Percentiles rank a stretch among this genome's conserved stretches.
phyloP scores from a whole-genome alignment of 2,888 invertebrate genomes.

The Cheilosia vulpina region DNA sequence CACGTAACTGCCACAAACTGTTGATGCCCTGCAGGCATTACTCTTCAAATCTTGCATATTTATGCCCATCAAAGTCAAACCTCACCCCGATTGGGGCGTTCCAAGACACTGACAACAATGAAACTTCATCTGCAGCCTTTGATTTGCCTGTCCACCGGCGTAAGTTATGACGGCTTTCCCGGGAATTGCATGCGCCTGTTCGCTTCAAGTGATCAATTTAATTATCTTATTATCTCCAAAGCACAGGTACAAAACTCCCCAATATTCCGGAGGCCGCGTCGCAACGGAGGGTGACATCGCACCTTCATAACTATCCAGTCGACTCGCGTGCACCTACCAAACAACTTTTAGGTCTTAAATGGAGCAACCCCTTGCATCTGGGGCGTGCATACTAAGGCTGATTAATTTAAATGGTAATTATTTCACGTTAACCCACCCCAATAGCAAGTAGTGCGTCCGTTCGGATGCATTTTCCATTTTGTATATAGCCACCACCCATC shows the following conservation, averaged over 20 bases:
- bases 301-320: constrained; percentile 34
- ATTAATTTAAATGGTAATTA: constrained; percentile 81
- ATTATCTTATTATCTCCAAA: constrained; percentile 37
- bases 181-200: constrained; percentile 41
- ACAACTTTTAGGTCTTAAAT: constrained; percentile 39
- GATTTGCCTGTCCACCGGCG: background rate
- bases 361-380: constrained; percentile 16
- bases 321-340: background rate
- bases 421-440: constrained; percentile 76
- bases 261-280: background rate
- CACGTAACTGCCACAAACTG: too few species aligned
- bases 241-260: too few species aligned
- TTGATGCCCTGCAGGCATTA: too few species aligned
- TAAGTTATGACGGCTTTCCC: constrained; percentile 2
- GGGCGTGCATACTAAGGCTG: constrained; percentile 72
- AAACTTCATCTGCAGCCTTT: background rate
- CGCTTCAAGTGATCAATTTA: constrained; percentile 45
- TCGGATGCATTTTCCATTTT: constrained; percentile 46
- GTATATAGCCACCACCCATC: constrained; percentile 44
- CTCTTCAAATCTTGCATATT: too few species aligned
- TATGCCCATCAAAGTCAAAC: too few species aligned
- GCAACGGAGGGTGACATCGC: constrained; percentile 44
- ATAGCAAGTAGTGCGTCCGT: constrained; percentile 65
- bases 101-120: background rate
- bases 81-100: too few species aligned